phyloP scores from a whole-genome alignment of 2,888 invertebrate genomes.

The Ctenicera cuprea region DNA sequence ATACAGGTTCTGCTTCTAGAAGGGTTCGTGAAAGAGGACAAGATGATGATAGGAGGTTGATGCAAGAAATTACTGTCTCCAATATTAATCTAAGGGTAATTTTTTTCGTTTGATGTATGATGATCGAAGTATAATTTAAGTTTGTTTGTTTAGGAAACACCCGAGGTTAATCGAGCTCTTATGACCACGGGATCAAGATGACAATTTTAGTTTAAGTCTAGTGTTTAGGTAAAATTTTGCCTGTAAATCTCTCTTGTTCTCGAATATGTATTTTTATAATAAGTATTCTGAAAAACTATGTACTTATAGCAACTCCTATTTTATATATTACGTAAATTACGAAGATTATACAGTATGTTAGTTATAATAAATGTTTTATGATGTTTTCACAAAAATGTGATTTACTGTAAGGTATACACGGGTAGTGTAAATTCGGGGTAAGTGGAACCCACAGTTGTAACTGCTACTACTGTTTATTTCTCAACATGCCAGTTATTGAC shows the following conservation, averaged over 20 bases:
- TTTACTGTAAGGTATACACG: no score
- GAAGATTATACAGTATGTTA: slow-evolving; percentile 10
- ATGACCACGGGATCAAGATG: neutral
- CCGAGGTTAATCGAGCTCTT: neutral
- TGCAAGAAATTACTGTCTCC: slow-evolving; percentile 37
- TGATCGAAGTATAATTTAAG: neutral
- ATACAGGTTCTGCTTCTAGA: slow-evolving; percentile 60
- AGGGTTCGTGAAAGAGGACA: slow-evolving; percentile 29
- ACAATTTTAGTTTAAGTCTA: slow-evolving; percentile 20
- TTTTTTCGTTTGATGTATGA: neutral
- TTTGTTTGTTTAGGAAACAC: slow-evolving; percentile 20
- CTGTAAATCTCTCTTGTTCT: neutral
- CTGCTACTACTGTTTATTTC: no score
- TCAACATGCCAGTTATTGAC: no score
- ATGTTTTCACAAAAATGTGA: neutral
- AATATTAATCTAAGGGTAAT: slow-evolving; percentile 33
- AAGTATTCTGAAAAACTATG: slow-evolving; percentile 19
- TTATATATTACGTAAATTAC: slow-evolving; percentile 29
- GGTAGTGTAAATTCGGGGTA: no score
- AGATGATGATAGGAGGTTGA: slow-evolving; percentile 25
- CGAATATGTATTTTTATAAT: slow-evolving; percentile 19
- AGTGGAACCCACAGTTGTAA: no score
- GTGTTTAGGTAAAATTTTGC: slow-evolving; percentile 6
- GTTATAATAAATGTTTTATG: slow-evolving; percentile 22
- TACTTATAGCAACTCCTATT: slow-evolving; percentile 19